Conservation (phyloP, 2,888 invertebrate species). For the Tricholauxania praeusta region DNA sequence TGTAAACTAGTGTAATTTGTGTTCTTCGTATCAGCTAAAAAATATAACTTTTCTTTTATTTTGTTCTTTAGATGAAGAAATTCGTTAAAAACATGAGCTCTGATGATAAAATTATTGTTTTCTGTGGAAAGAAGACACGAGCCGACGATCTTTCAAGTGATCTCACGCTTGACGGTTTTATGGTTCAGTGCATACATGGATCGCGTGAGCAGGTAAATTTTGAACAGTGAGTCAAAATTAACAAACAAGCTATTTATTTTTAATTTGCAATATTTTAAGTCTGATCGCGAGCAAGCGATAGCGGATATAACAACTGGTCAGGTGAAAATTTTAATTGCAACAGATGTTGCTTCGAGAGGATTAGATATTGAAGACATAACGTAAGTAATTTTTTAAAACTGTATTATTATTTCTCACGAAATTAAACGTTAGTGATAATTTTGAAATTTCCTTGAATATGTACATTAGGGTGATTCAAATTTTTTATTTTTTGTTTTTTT, state of each 20-base stretch:
- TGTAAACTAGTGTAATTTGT: too few relatives aligned
- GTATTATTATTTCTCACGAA: too few relatives aligned
- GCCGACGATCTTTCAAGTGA: conserved; percentile 89
- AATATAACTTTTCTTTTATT: background rate
- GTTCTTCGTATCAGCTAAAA: background rate
- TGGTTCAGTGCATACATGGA: conserved; percentile 88
- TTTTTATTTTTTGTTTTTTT: too few relatives aligned
- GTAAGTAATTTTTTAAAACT: conserved; percentile 59
- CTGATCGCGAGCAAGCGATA: conserved; percentile 84
- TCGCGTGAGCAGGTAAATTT: conserved; percentile 79
- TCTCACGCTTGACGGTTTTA: conserved; percentile 76
- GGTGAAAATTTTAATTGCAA: conserved; percentile 89
- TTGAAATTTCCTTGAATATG: too few relatives aligned
- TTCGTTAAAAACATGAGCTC: conserved; percentile 79
- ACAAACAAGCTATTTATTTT: background rate
- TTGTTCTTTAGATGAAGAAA: conserved; percentile 71
- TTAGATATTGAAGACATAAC: conserved; percentile 91
- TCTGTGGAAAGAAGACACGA: conserved; percentile 87
- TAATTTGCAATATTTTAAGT: conserved; percentile 56
- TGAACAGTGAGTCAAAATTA: background rate
- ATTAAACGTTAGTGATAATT: too few relatives aligned
- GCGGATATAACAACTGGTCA: conserved; percentile 84
- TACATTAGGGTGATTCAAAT: too few relatives aligned
- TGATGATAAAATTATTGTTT: conserved; percentile 89
- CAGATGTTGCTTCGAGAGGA: conserved; percentile 95